Evolutionary conservation across 2,888 invertebrate genomes (phyloP).

Genomic region (Eupithecia tripunctaria): DNA sequence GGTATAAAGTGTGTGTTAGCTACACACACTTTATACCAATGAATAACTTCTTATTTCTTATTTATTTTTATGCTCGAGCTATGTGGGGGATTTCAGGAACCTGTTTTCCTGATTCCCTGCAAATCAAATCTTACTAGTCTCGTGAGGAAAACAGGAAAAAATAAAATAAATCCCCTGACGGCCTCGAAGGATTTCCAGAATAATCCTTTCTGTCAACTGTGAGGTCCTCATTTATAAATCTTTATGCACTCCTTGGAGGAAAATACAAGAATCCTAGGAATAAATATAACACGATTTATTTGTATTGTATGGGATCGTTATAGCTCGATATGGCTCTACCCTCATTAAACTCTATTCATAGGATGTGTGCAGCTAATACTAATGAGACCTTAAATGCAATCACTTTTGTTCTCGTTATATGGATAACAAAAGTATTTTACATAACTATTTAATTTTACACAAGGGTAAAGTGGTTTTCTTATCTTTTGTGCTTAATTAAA

Average conservation of each 20-base stretch:
- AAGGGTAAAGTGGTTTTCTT: not conserved
- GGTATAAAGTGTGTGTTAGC: too few relatives aligned
- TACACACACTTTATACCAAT: too few relatives aligned
- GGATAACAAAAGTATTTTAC: not conserved
- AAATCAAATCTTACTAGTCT: too few relatives aligned
- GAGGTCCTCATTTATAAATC: not conserved
- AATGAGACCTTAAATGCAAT: conserved; percentile 23
- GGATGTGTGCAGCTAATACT: conserved; percentile 22
- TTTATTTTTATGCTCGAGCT: too few relatives aligned
- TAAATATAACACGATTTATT: conserved; percentile 3
- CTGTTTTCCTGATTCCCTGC: too few relatives aligned
- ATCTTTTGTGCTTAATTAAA: not conserved
- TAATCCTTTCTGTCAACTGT: too few relatives aligned
- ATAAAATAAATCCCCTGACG: too few relatives aligned
- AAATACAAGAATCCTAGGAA: not conserved
- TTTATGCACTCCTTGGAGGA: not conserved
- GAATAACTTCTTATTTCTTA: too few relatives aligned
- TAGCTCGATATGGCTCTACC: conserved; percentile 34
- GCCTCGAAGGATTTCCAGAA: too few relatives aligned
- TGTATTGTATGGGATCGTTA: conserved; percentile 39
- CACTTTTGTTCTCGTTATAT: not conserved
- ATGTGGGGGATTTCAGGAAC: too few relatives aligned
- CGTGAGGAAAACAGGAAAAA: too few relatives aligned
- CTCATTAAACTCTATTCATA: conserved; percentile 34
- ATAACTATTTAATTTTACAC: conserved; percentile 1